Base-by-base conservation (phyloP, 23 tunicate genomes). In the Styela plicata region DNA sequence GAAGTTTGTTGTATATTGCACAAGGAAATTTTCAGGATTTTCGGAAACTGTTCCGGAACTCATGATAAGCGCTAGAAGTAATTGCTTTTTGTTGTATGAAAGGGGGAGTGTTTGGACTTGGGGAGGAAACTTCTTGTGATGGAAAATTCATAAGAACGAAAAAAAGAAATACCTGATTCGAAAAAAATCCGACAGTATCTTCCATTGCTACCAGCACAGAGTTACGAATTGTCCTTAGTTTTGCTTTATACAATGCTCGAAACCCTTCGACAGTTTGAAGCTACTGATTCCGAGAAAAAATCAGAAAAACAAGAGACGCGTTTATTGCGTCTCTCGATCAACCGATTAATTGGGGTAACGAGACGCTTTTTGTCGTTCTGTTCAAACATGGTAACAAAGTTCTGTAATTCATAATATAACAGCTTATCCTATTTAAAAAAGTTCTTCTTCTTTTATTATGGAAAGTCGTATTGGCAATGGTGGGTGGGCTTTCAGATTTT, bases 171-270 rank as follows among this genome's bases (percentile, higher is more conserved):
- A 3, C 74, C 64, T 34, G 66, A 70, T 31, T 82, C 74, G 31
- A 91, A 87, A n/a, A n/a, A 61, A 84, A 84, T 33, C 28, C 88
- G 0, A 75, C 87, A 35, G 25, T 85, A 36, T 71, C 74, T 24
- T 87, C 97, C 2, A 63, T 91, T 1, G 91, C 75, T 3, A 90
- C 87, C 62, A 70, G 97, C 69, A 57, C 65, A 34, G 85, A 78
- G 71, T 52, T 91, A 24, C 85, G 97, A 44, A 28, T 74, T 31
- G 44, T 91, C 2, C 35, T 91, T 26, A 91, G 27, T 73, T 79
- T n/a, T 91, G 52, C 70, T 91, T 26, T 91, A 91, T 76, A 91
- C 91, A 29, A 87, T 91, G 83, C 74, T 91, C 28, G 97, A 91
- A 36, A 91, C 91, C 2, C 30, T 92, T 29, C 74, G 97, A 62